A percentile compares a stretch with the other conserved stretches of the same genome.
Evolutionary conservation across 2,113 vertebrate genomes (phyloP).

Genomic region (Indri indri): DNA sequence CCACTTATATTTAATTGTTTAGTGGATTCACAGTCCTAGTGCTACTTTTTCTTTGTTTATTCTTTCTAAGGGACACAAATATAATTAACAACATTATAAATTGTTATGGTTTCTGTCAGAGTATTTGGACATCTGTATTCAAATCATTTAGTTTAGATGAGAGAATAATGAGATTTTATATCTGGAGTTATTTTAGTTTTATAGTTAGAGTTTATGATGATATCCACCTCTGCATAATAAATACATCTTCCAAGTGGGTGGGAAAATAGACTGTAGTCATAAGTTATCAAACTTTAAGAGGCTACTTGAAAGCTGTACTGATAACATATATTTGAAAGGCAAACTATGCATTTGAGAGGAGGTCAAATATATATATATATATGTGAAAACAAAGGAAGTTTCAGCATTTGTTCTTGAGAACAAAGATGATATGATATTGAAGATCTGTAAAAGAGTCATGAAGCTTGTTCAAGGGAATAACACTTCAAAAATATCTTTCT

Average conservation of each 20-base stretch:
- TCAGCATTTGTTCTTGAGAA: conserved; percentile 52
- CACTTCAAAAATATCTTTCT: conserved; percentile 46
- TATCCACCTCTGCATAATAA: not conserved
- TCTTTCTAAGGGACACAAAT: not conserved
- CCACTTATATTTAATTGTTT: not conserved
- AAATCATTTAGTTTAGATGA: not conserved
- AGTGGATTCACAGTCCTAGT: not conserved
- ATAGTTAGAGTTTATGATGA: not conserved
- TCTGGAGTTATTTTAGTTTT: not conserved
- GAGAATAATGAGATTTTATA: not conserved
- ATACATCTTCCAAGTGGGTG: not conserved
- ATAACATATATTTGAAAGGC: conserved; percentile 7
- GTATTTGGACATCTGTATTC: not conserved
- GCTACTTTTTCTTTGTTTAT: not conserved
- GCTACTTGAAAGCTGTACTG: not conserved
- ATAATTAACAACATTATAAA: not conserved
- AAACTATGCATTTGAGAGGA: conserved; percentile 12
- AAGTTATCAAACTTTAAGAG: conserved; percentile 37
- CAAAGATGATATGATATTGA: not conserved
- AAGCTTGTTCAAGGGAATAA: conserved; percentile 36
- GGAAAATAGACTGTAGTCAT: not conserved
- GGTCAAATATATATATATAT: not conserved
- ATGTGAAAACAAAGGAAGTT: conserved; percentile 59
- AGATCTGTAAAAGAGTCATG: conserved; percentile 4
- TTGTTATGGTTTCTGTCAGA: not conserved